Base-by-base conservation (phyloP, 2,888 invertebrate species). In the Drosophila peninsularis region DNA sequence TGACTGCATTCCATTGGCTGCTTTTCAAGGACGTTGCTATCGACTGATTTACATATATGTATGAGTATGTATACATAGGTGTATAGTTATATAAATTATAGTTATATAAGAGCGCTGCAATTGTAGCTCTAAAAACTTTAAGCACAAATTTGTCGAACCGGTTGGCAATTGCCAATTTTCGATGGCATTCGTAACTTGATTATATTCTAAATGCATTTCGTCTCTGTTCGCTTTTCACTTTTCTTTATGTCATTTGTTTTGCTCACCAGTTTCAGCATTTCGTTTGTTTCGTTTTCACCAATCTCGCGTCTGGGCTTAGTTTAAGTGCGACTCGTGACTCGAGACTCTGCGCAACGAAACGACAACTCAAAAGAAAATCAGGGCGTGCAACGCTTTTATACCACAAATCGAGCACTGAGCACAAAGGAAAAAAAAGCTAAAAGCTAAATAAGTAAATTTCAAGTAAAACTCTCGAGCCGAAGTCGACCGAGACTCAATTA, bases 321-420 rank as follows among this genome's bases (percentile, higher is more conserved):
- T 41, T 17, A 49, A 53, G 27, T 10, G 62, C 63, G 53, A 61
- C 41, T 62, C 30, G 56, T 90, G 53, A 64, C 44, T 62, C 30
- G 56, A 91, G 90, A 91, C 92, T 92, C 91, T 92, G 91, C 91
- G 90, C 90, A 92, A 90, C 91, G 89, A 90, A 91, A 90, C 90
- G 91, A 91, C 91, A 90, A 92, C 91, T 92, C 91, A 90, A 92
- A 91, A 91, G 91, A 92, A 91, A 91, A 90, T 85, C 90, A 86
- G 90, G 88, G 87, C 87, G 91, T 89, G 88, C 89, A 89, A 90
- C 85, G 92, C 92, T 91, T 82, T 91, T 92, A 92, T 92, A 92
- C 91, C 90, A 88, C 78, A 62, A 74, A 34, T 88, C 75, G 81
- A 80, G 47, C 47, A 47, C 71, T 66, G 64, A 66, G 68, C 52